These are phyloP conservation scores for Hydrozoanthus tunicans DNA, from an alignment of 64 coral and sea anemone species.

Conservation along the genomic window DNA sequence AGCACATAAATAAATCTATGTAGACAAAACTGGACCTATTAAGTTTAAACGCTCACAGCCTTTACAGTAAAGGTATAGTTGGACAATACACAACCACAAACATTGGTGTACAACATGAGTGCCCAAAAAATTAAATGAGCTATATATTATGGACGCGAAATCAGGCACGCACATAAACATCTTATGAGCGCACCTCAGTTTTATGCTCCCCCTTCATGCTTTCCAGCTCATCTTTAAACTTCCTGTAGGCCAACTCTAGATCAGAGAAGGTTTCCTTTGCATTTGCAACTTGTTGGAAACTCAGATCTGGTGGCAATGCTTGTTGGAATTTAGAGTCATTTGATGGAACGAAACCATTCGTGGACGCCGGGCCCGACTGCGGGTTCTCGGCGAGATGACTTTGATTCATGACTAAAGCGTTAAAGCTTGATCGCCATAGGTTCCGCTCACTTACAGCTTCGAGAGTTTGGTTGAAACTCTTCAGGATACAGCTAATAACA, in stretches of 20 bases:
- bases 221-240: slow-evolving; percentile 36
- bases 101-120: no score
- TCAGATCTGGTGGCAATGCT: background rate
- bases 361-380: background rate
- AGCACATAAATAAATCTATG: no score
- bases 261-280: slow-evolving; percentile 37
- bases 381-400: background rate
- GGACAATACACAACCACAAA: no score
- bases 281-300: slow-evolving; percentile 27
- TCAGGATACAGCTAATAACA: no score
- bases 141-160: no score
- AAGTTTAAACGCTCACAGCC: no score
- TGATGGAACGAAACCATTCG: background rate
- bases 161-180: background rate
- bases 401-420: slow-evolving; percentile 14
- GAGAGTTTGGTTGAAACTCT: no score
- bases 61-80: no score
- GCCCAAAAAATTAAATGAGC: no score
- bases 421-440: background rate
- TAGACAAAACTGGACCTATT: no score
- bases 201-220: slow-evolving; percentile 19
- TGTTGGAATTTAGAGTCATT: background rate
- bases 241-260: slow-evolving; percentile 24
- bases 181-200: background rate
- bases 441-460: background rate